Base-by-base conservation (phyloP, 2,797 vertebrate genomes). In the Nyctibius grandis region DNA sequence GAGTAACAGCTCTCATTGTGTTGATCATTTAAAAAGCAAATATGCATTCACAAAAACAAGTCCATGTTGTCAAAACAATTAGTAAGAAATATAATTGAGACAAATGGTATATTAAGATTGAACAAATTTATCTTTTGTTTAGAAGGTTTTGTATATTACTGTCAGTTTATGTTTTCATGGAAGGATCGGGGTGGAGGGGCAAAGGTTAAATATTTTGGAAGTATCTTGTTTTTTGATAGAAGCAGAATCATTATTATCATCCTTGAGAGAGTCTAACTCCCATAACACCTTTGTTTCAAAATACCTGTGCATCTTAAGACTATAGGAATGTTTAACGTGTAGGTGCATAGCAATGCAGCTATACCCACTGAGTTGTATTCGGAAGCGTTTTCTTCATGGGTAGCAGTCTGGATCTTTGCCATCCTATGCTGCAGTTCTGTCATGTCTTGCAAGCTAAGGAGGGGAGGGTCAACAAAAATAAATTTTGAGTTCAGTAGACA, bases 1-100 rank as follows among this genome's bases (percentile, higher is more conserved):
- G 20, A 72, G 12, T 82, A 81, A 25, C 40, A 81, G 22, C 38
- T 75, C 16, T 44, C 4, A 23, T 60, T 64, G 29, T 15, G 2
- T 47, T 75, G 25, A 5, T 79, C 5, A 85, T 60, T 79, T 56
- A 36, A 74, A 79, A 85, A 89, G 10, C 15, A 85, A 77, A n/a
- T 9, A 9, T 25, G 5, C 10, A 31, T 74, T 74, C 40, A 25
- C 9, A 47, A 60, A 53, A 77, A 21, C 6, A 74, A 74, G 42
- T 45, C 25, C 20, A 15, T 47, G 12, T 40, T 93, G 59, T 81
- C 47, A 75, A 77, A 96, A 77, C 56, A 84, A 63, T 82, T 93
- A 63, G 7, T 78, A 75, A 72, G 26, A 77, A 57, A 38, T 75
- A 15, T 8, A 5, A 25, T 25, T 53, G 36, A 89, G 28, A 48